Evolutionary conservation across 2,113 vertebrate genomes (phyloP).

Genomic region (Butorides virescens): DNA sequence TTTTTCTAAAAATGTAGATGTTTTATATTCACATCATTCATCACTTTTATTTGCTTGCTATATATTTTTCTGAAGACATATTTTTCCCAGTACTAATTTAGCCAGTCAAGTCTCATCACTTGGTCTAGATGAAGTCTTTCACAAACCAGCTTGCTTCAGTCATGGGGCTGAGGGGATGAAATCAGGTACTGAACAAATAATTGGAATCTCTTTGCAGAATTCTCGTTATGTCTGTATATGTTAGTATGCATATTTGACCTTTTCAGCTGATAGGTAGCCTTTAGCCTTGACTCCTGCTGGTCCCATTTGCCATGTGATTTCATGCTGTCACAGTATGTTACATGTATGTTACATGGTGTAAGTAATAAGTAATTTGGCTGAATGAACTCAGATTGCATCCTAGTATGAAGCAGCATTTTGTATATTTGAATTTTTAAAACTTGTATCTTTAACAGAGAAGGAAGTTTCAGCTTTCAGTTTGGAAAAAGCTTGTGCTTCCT

Average conservation of each 20-base stretch:
- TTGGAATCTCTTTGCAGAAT: not conserved
- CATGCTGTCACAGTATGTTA: not conserved
- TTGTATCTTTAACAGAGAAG: not conserved
- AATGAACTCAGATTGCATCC: not conserved
- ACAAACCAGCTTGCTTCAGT: not conserved
- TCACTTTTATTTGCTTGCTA: not conserved
- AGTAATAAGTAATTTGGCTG: not conserved
- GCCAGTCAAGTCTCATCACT: not conserved
- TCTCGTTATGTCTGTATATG: not conserved
- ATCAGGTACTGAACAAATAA: not conserved
- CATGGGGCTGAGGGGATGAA: not conserved
- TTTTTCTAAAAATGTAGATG: not conserved
- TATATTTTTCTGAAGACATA: not conserved
- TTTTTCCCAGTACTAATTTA: not conserved
- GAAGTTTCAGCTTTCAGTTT: not conserved
- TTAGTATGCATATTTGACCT: not conserved
- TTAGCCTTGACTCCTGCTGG: not conserved
- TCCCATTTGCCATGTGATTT: not conserved
- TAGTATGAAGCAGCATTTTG: not conserved
- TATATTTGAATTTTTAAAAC: not conserved
- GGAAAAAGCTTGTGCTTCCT: not conserved
- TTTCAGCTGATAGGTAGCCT: not conserved
- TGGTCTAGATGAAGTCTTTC: not conserved
- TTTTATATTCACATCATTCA: not conserved
- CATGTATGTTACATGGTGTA: not conserved